These are phyloP conservation scores for Xiphophorus hellerii DNA, from an alignment of 2,113 vertebrate species.

Conservation along the genomic window DNA sequence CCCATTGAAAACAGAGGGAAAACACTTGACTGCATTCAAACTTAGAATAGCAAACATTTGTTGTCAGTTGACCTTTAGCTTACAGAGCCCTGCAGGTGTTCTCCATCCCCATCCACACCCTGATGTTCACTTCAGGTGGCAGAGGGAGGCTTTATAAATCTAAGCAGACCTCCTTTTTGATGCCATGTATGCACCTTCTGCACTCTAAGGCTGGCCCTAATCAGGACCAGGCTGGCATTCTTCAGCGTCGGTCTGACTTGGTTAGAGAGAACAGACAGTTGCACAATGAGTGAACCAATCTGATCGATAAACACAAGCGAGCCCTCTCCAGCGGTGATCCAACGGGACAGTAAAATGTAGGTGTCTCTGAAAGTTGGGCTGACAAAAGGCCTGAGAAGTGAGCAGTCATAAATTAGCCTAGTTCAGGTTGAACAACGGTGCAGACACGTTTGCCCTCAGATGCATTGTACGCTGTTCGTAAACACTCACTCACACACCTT, in stretches of 20 bases:
- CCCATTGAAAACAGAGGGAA: conserved; percentile 34
- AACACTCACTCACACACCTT: conserved; percentile 42
- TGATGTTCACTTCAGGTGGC: conserved; percentile 50
- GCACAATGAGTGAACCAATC: conserved; percentile 37
- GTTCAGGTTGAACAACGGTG: conserved; percentile 40
- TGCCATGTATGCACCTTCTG: conserved; percentile 11
- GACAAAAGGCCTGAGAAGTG: conserved; percentile 48
- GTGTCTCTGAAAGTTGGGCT: conserved; percentile 23
- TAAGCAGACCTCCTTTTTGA: conserved; percentile 26
- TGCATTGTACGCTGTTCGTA: conserved; percentile 32
- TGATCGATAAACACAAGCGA: conserved; percentile 8
- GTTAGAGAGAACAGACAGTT: conserved; percentile 41
- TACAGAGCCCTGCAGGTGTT: conserved; percentile 41
- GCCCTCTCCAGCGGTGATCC: conserved; percentile 12
- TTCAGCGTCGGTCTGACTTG: conserved; percentile 28
- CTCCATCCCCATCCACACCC: conserved; percentile 37
- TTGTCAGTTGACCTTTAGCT: conserved; percentile 70
- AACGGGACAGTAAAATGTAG: conserved; percentile 24
- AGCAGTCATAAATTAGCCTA: conserved; percentile 53
- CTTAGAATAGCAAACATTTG: conserved; percentile 55
- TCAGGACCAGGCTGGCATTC: conserved; percentile 41
- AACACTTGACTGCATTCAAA: conserved; percentile 32
- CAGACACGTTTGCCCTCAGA: conserved; percentile 37
- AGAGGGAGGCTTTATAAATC: conserved; percentile 40
- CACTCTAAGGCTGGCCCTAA: conserved; percentile 55